A percentile compares a stretch with the other conserved stretches of the same genome.
These are phyloP conservation scores for Eupithecia inturbata DNA, from an alignment of 2,888 invertebrate species.

Conservation along the genomic window DNA sequence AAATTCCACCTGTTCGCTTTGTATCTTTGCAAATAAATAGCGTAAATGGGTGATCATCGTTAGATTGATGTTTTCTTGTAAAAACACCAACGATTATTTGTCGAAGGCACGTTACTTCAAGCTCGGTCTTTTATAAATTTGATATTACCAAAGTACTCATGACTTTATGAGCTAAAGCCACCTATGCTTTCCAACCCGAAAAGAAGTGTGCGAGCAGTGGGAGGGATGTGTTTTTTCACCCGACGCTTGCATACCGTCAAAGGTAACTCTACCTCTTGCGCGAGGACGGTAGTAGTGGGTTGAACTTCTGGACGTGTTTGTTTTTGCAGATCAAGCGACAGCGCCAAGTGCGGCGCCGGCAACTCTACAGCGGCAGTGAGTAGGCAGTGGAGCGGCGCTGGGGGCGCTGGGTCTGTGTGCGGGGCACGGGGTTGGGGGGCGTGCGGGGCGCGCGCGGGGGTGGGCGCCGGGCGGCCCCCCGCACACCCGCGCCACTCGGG, in stretches of 20 bases:
- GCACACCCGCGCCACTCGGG: conserved; percentile 63
- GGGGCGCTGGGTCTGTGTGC: conserved; percentile 59
- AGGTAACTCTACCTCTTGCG: not conserved
- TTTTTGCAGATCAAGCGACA: conserved; percentile 86
- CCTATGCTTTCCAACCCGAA: not conserved
- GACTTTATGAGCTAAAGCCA: not conserved
- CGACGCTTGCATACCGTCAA: not conserved
- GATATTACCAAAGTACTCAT: not conserved
- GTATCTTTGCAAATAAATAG: not conserved
- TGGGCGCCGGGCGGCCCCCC: conserved; percentile 61
- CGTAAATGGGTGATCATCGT: not conserved
- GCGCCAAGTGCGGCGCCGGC: conserved; percentile 85
- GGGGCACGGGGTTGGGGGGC: conserved; percentile 49
- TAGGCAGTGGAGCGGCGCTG: conserved; percentile 82
- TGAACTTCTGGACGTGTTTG: not conserved
- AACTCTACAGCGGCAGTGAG: conserved; percentile 84
- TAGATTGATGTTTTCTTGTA: not conserved
- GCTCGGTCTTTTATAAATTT: not conserved
- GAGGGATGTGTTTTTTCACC: not conserved
- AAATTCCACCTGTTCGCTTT: conserved; percentile 14
- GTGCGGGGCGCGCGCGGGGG: conserved; percentile 51
- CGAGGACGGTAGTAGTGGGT: not conserved
- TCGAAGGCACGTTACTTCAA: not conserved
- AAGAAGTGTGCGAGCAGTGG: not conserved
- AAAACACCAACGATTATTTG: not conserved